Evolutionary conservation across 2,113 vertebrate species (phyloP).

Genomic region (Camelus dromedarius): DNA sequence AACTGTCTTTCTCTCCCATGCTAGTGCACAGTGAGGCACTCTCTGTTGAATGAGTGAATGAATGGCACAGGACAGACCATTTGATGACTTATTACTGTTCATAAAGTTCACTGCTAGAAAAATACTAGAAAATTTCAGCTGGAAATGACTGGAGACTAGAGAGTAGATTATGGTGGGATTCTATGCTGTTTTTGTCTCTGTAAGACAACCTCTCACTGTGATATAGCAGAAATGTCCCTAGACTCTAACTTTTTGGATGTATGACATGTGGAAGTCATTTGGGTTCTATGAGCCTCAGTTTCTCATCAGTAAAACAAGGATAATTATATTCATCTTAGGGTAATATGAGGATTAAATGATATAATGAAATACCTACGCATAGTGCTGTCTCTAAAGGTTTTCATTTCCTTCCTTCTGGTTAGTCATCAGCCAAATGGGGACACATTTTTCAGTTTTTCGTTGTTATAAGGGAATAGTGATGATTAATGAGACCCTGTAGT

Average conservation of each 20-base stretch:
- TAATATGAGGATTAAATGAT: background rate
- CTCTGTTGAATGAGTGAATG: background rate
- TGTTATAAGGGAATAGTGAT: background rate
- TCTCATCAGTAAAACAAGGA: background rate
- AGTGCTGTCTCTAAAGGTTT: background rate
- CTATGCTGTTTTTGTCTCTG: background rate
- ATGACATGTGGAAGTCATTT: background rate
- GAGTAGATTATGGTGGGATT: background rate
- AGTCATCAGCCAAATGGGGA: background rate
- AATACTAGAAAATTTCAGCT: background rate
- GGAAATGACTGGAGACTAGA: background rate
- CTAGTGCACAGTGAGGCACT: background rate
- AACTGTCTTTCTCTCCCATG: background rate
- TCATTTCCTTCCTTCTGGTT: background rate
- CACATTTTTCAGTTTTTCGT: background rate
- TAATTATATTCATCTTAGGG: background rate
- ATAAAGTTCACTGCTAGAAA: background rate
- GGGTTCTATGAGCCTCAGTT: background rate
- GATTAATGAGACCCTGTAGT: background rate
- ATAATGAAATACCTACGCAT: background rate
- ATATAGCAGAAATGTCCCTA: background rate
- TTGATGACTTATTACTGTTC: background rate
- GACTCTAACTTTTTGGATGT: background rate
- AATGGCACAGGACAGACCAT: background rate
- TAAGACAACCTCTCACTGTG: background rate